Evolutionary conservation across 2,113 vertebrate genomes (phyloP), one percentile per base, ranked within the genome.

Genomic region (Sebastes schlegelii): DNA sequence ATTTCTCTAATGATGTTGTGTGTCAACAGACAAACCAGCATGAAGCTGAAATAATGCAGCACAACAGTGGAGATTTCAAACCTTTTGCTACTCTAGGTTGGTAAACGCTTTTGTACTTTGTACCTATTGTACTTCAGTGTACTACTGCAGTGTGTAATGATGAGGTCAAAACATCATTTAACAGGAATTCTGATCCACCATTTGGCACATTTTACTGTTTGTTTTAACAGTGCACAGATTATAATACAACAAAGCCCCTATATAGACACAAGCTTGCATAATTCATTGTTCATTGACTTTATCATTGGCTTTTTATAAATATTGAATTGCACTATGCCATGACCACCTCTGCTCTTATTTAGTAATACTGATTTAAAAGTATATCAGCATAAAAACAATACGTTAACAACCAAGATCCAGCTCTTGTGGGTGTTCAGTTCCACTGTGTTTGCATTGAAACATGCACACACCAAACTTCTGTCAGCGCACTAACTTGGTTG

Each of bases 21-120:
- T 76, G 11, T 51, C 40, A 52, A n/a, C 40, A 26, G 14, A 43
- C 9, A 14, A 42, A 55, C 21, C 21, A 34, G 61, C 71, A 61
- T 8, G 57, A 58, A 21, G n/a, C 40, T 16, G 54, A 19, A 61
- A 60, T 46, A 58, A 58, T 23, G 40, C 42, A 72, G 54, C 54
- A 10, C 69, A 72, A 72, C 69, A 12, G 16, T 26, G 55, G 43
- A 73, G 11, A 45, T 71, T 43, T 71, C 10, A n/a, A 71, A 57
- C 52, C 6, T 4, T 23, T 16, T 14, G 11, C 51, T 14, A n/a
- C 34, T 45, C 9, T 45, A 6, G 19, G 9, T 54, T 40, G 23
- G 12, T 57, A 1, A 46, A 45, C 2, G 5, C n/a, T 45, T 57
- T 17, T 69, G 48, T 17, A 43, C 17, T 1, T 68, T 34, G 21